Evolutionary conservation across 2,888 invertebrate genomes (phyloP).

Genomic region (Drosophila tanythrix): DNA sequence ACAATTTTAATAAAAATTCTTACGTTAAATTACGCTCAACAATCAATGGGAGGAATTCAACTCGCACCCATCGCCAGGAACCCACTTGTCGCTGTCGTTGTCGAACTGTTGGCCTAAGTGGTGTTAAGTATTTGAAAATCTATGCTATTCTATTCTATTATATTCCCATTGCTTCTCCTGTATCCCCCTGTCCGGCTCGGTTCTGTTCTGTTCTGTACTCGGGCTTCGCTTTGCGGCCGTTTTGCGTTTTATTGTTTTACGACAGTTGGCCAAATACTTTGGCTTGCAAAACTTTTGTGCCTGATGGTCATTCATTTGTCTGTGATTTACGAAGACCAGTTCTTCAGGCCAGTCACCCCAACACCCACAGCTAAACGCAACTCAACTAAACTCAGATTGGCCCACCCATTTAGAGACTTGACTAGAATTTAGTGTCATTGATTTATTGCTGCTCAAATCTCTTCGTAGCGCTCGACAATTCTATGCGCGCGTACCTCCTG

Average conservation of each 20-base stretch:
- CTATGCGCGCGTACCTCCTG: slow-evolving; percentile 65
- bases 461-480: slow-evolving; percentile 74
- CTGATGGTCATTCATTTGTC: slow-evolving; percentile 79
- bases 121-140: slow-evolving; percentile 78
- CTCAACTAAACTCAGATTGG: not conserved
- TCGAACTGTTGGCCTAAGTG: slow-evolving; percentile 71
- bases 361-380: not conserved
- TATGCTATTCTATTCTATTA: slow-evolving; percentile 36
- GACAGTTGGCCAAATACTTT: slow-evolving; percentile 78
- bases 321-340: slow-evolving; percentile 68
- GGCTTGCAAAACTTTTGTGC: slow-evolving; percentile 66
- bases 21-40: slow-evolving; percentile 68
- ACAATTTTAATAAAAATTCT: slow-evolving; percentile 77
- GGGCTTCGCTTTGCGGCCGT: slow-evolving; percentile 45
- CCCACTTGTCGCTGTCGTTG: slow-evolving; percentile 57
- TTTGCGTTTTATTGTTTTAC: slow-evolving; percentile 76
- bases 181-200: not conserved
- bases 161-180: not conserved
- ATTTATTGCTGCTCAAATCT: slow-evolving; percentile 65
- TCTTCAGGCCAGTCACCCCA: not conserved
- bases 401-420: slow-evolving; percentile 31
- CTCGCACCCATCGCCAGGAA: not conserved
- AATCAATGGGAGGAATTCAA: slow-evolving; percentile 37
- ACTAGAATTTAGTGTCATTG: slow-evolving; percentile 67
- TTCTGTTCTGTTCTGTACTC: slow-evolving; percentile 8